Conservation (phyloP, 2,797 vertebrate genomes). For the Gymnopithys bicolor region DNA sequence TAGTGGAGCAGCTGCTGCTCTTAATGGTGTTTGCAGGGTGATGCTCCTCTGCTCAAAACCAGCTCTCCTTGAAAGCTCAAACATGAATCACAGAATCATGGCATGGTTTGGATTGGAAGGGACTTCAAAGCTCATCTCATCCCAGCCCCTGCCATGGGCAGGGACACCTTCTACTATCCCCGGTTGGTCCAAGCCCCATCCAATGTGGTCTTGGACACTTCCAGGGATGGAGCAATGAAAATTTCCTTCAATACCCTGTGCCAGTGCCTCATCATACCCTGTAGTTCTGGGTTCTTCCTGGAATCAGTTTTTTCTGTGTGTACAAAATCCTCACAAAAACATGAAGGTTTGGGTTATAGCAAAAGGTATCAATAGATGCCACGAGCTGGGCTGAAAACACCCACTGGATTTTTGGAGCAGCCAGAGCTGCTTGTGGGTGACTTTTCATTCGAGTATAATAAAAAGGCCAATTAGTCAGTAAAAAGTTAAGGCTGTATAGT, state of each 20-base stretch:
- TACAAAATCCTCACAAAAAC: not conserved
- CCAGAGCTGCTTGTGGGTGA: not conserved
- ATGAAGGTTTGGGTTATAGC: not conserved
- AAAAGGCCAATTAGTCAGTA: not conserved
- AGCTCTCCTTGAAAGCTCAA: not conserved
- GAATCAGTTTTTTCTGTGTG: rapidly evolving
- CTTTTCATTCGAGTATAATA: not conserved
- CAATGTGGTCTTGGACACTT: rapidly evolving
- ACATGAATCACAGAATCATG: not conserved
- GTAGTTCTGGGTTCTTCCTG: not conserved
- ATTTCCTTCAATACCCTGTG: not conserved
- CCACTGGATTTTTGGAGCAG: not conserved
- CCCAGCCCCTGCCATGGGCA: not conserved
- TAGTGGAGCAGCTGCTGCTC: not conserved
- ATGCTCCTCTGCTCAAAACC: not conserved
- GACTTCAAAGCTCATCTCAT: rapidly evolving
- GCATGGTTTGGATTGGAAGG: not conserved
- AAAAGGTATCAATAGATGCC: not conserved
- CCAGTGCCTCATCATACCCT: not conserved
- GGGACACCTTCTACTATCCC: rapidly evolving
- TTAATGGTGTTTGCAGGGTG: too few relatives aligned
- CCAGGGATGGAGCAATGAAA: not conserved
- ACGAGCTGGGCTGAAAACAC: not conserved
- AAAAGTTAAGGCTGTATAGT: not conserved
- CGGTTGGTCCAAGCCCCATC: rapidly evolving